Percentiles rank a stretch among this genome's conserved stretches.
Evolutionary conservation across 2,888 invertebrate genomes (phyloP).

Genomic region (Euplexia lucipara): DNA sequence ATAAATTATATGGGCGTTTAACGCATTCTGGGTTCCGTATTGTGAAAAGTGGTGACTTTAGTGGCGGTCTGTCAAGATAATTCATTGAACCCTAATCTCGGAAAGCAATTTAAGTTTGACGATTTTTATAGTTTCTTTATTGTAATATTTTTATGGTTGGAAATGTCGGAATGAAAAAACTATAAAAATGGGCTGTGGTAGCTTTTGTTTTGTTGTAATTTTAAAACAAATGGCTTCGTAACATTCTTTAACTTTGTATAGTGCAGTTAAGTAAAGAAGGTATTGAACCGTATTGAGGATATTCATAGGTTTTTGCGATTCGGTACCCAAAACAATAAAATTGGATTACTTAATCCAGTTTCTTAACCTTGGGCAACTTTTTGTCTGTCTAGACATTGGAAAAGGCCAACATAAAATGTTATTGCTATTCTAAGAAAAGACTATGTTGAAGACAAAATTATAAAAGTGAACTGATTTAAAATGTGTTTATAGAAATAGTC

Average conservation of each 20-base stretch:
- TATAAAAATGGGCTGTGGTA: slow-evolving; percentile 26
- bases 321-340: slow-evolving; percentile 48
- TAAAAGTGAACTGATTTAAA: no score
- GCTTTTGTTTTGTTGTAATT: slow-evolving; percentile 17
- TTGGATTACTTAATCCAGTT: slow-evolving; percentile 34
- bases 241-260: not conserved
- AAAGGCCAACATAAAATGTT: slow-evolving; percentile 37
- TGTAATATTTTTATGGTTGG: slow-evolving; percentile 48
- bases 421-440: not conserved
- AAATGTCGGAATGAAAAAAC: no score
- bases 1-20: slow-evolving; percentile 65
- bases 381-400: slow-evolving; percentile 41
- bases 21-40: slow-evolving; percentile 50
- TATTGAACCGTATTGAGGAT: not conserved
- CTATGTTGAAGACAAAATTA: not conserved
- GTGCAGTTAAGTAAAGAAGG: not conserved
- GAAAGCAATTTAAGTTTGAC: slow-evolving; percentile 56
- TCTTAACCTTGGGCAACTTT: slow-evolving; percentile 41
- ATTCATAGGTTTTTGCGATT: slow-evolving; percentile 1
- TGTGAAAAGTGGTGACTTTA: slow-evolving; percentile 54
- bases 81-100: slow-evolving; percentile 55
- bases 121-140: slow-evolving; percentile 37
- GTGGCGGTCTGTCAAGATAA: slow-evolving; percentile 50
- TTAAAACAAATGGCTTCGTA: slow-evolving; percentile 21
- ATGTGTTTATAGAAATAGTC: not conserved